Percentiles rank a stretch among this genome's conserved stretches.
Evolutionary conservation across 2,797 vertebrate genomes (phyloP).

Genomic region (Taenioides sp.): DNA sequence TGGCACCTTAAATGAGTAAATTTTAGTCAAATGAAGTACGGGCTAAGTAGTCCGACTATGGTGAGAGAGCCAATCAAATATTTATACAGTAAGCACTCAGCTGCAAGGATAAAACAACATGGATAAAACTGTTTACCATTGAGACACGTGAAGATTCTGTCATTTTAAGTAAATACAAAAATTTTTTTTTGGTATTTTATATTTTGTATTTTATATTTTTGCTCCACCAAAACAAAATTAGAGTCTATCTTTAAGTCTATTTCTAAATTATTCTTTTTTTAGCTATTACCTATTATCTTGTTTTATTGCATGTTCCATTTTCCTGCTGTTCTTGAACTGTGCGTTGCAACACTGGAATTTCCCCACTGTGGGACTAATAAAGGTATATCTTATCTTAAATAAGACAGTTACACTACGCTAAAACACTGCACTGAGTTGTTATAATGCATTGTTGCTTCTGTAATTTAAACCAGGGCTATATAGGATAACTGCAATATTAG

Average conservation of each 20-base stretch:
- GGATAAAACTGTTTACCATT: slow-evolving; percentile 20
- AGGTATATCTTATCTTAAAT: too few relatives aligned
- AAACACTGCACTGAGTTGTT: neutral
- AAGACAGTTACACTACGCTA: neutral
- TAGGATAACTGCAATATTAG: neutral
- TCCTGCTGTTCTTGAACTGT: too few relatives aligned
- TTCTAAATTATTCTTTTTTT: too few relatives aligned
- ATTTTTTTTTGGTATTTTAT: too few relatives aligned
- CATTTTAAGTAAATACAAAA: neutral
- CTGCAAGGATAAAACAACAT: slow-evolving; percentile 27
- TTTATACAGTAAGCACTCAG: slow-evolving; percentile 50
- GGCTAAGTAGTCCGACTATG: slow-evolving; percentile 32
- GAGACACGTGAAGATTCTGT: slow-evolving; percentile 30
- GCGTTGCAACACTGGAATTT: too few relatives aligned
- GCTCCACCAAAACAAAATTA: too few relatives aligned
- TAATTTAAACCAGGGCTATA: neutral
- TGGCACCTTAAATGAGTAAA: slow-evolving; percentile 39
- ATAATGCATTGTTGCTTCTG: neutral
- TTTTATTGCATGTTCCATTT: too few relatives aligned
- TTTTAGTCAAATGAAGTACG: slow-evolving; percentile 20
- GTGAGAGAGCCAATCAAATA: slow-evolving; percentile 49
- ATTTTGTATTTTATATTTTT: too few relatives aligned
- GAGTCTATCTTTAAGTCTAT: too few relatives aligned
- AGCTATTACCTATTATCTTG: too few relatives aligned
- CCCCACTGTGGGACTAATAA: too few relatives aligned